Conservation (phyloP, 2,888 invertebrate species). For the Parnassius glacialis region DNA sequence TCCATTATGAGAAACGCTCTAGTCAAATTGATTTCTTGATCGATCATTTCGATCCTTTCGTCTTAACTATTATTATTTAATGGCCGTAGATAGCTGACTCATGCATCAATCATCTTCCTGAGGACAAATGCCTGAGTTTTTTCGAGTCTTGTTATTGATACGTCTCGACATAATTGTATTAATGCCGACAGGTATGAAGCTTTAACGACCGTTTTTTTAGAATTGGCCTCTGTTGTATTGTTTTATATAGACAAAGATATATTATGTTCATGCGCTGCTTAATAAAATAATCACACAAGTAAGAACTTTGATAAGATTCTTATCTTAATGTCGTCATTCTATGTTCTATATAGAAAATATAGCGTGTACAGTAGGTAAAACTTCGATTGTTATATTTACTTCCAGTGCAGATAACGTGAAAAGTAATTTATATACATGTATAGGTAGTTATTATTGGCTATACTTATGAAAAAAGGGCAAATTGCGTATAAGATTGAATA, state of each 20-base stretch:
- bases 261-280: conserved; percentile 6
- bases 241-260: conserved; percentile 5
- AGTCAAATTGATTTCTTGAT: conserved; percentile 75
- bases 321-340: conserved; percentile 20
- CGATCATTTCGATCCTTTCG: conserved; percentile 62
- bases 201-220: conserved; percentile 11
- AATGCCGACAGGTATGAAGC: conserved; percentile 15
- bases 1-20: conserved; percentile 68
- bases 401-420: conserved; percentile 8
- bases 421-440: neutral
- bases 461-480: neutral
- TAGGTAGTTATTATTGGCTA: conserved; percentile 5
- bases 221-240: conserved; percentile 5
- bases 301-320: conserved; percentile 18
- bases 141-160: conserved; percentile 32
- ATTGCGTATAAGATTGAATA: conserved; percentile 16
- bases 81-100: conserved; percentile 66
- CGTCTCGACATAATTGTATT: conserved; percentile 27
- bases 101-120: conserved; percentile 71
- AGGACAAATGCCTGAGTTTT: conserved; percentile 65
- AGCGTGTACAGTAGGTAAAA: conserved; percentile 19
- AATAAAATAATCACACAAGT: conserved; percentile 17
- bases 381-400: conserved; percentile 16
- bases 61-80: conserved; percentile 78
- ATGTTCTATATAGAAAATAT: conserved; percentile 25